Evolutionary conservation across 2,888 invertebrate species (phyloP), one percentile per base, ranked within the genome.

Genomic region (Tipula lateralis): DNA sequence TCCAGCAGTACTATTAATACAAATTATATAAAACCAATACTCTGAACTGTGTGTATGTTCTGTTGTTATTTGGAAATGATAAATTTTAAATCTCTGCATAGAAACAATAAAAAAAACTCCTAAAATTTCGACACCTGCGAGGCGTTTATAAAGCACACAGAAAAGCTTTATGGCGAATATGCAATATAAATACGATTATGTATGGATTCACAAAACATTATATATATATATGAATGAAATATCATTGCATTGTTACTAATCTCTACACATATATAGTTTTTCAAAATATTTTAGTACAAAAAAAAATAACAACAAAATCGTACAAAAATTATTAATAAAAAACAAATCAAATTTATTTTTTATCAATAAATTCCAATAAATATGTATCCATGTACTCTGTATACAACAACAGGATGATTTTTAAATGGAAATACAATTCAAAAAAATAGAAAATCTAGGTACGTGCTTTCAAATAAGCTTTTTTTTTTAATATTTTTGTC

Each of bases 281-380:
- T 66, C 19, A 24, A 19, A 24, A 66, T 66, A 66, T 24, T 24
- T 66, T 24, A 16, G 16, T 16, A 16, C 44, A 12, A 50, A 16
- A 44, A 16, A 50, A 50, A n/a, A n/a, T n/a, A 16, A n/a, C n/a
- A 50, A 44, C n/a, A 16, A 44, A 16, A 3, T 39, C 16, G n/a
- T 44, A 16, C 16, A 24, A 9, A 44, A 66, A 66, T 66, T 66
- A 66, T 66, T 66, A 66, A 44, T 44, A 44, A 44, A 66, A 66
- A 66, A 66, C 24, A 24, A 66, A 24, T 24, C 24, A 66, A 66
- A 24, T 66, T 66, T 24, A 24, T 66, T 66, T 66, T 66, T 66
- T 66, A 66, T 66, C 66, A 66, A 66, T 66, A 66, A 66, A 66
- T 66, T 66, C 66, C 66, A 66, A 66, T 66, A 66, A 66, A 66